Evolutionary conservation across 2,113 vertebrate species (phyloP).

Genomic region (Coracopsis vasa): DNA sequence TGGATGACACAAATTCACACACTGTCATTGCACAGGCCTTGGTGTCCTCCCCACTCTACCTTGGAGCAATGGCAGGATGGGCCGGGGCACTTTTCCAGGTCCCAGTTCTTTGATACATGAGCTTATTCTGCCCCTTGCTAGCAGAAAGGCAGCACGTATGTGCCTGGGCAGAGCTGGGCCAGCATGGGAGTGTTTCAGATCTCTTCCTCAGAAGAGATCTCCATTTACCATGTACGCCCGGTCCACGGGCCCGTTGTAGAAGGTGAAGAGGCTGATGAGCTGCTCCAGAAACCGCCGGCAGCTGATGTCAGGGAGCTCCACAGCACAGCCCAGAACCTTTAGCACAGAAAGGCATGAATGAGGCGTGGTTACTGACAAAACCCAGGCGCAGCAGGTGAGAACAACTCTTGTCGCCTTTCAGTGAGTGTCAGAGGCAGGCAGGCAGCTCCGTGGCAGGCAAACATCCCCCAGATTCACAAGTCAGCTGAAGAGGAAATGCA

Average conservation of each 20-base stretch:
- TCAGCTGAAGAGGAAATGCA: neutral
- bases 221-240: constrained; percentile 81
- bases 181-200: accelerated
- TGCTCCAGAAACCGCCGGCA: constrained; percentile 83
- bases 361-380: neutral
- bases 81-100: neutral
- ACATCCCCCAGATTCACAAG: neutral
- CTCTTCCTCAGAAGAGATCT: neutral
- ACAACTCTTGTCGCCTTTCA: neutral
- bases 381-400: neutral
- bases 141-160: accelerated
- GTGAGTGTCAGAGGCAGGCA: no score
- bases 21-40: neutral
- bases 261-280: constrained; percentile 87
- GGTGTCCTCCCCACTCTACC: neutral
- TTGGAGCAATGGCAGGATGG: accelerated
- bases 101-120: accelerated
- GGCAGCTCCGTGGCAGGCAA: neutral
- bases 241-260: constrained; percentile 85
- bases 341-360: neutral
- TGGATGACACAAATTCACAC: neutral
- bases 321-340: constrained; percentile 86
- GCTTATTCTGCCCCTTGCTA: neutral
- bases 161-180: neutral
- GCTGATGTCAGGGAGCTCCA: constrained; percentile 86